These are phyloP conservation scores for Hirtodrosophila confusa DNA, from an alignment of 2,888 invertebrate genomes.

Conservation along the genomic window DNA sequence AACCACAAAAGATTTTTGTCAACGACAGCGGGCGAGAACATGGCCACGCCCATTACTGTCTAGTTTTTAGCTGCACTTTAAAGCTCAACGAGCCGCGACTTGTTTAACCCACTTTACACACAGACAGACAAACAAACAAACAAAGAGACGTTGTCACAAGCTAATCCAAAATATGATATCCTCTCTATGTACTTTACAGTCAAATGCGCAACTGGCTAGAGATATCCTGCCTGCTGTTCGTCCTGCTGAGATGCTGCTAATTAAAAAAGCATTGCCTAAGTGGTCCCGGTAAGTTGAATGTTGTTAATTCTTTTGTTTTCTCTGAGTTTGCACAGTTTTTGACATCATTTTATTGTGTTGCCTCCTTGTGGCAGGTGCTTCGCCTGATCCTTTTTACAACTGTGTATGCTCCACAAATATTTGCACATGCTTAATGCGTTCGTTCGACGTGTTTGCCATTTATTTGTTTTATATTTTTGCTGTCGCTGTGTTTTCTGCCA, in stretches of 20 bases:
- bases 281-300: conserved; percentile 46
- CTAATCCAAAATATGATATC: conserved; percentile 63
- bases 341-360: conserved; percentile 53
- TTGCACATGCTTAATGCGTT: conserved; percentile 76
- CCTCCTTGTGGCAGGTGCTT: conserved; percentile 48
- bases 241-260: conserved; percentile 43
- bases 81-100: conserved; percentile 45
- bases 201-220: conserved; percentile 48
- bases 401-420: conserved; percentile 60
- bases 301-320: conserved; percentile 20
- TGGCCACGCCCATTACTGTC: conserved; percentile 27
- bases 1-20: conserved; percentile 77
- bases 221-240: conserved; percentile 7
- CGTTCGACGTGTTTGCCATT: conserved; percentile 76
- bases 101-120: conserved; percentile 56
- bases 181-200: conserved; percentile 51
- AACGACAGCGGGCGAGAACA: conserved; percentile 28
- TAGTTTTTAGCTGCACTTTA: conserved; percentile 35
- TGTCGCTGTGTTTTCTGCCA: conserved; percentile 5
- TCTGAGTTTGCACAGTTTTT: conserved; percentile 64
- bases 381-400: conserved; percentile 37
- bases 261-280: conserved; percentile 48
- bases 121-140: conserved; percentile 8
- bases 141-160: conserved; percentile 41
- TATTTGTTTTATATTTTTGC: conserved; percentile 65